A percentile compares a stretch with the other conserved stretches of the same genome.
These are phyloP conservation scores for Spodoptera littoralis DNA, from an alignment of 2,888 invertebrate species.

Conservation along the genomic window DNA sequence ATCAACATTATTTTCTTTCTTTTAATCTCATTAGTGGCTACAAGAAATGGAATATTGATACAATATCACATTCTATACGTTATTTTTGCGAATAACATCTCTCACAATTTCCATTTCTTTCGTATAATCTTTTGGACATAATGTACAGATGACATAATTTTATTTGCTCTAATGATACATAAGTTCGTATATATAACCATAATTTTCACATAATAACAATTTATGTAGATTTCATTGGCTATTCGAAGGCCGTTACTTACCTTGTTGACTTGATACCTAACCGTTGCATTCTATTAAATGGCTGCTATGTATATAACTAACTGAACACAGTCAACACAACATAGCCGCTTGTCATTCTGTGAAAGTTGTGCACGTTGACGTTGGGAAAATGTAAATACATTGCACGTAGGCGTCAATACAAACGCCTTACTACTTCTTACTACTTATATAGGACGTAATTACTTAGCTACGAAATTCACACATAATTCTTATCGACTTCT, in stretches of 20 bases:
- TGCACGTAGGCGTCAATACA: slow-evolving; percentile 36
- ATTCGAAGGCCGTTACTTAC: slow-evolving; percentile 2
- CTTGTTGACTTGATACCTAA: slow-evolving; percentile 15
- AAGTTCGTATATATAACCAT: no score
- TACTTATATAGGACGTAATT: slow-evolving; percentile 22
- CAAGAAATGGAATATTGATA: no score
- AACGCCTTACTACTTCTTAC: slow-evolving; percentile 20
- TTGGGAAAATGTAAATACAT: slow-evolving; percentile 42
- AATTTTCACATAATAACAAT: no score
- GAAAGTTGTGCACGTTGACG: slow-evolving; percentile 40
- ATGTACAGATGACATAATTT: no score
- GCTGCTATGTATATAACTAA: slow-evolving; percentile 2
- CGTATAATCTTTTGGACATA: no score
- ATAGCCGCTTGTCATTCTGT: slow-evolving; percentile 34
- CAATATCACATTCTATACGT: no score
- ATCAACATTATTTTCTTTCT: no score
- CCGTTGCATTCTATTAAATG: slow-evolving; percentile 6
- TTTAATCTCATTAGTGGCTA: no score
- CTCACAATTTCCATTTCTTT: no score
- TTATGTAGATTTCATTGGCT: no score
- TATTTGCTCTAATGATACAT: no score
- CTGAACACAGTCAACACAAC: slow-evolving; percentile 13
- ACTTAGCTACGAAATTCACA: slow-evolving; percentile 36
- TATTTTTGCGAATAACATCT: no score
- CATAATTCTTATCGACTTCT: slow-evolving; percentile 10